A percentile compares a stretch with the other conserved stretches of the same genome.
These are phyloP conservation scores for Caenorhabditis becei DNA, from an alignment of 2,888 invertebrate genomes.

Conservation along the genomic window DNA sequence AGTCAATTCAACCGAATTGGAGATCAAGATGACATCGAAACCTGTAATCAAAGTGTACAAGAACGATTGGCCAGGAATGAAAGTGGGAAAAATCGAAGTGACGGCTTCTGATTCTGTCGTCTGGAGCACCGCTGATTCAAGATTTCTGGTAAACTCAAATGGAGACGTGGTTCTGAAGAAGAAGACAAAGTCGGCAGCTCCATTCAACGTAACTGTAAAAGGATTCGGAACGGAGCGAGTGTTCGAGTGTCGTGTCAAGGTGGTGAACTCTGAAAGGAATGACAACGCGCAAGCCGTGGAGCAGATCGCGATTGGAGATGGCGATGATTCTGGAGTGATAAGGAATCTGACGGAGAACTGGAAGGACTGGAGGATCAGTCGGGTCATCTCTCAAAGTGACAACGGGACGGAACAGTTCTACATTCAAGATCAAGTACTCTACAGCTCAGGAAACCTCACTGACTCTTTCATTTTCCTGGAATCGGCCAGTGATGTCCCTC, in stretches of 20 bases:
- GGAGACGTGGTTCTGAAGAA: slow-evolving; percentile 33
- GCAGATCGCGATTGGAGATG: not conserved
- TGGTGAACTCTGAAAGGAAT: slow-evolving; percentile 20
- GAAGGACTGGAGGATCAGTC: slow-evolving; percentile 25
- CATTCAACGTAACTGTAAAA: slow-evolving; percentile 5
- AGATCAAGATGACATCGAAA: slow-evolving; percentile 16
- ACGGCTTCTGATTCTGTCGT: slow-evolving; percentile 17
- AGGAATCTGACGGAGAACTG: not conserved
- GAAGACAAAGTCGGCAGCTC: not conserved
- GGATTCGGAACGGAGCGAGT: not conserved
- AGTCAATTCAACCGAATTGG: not conserved
- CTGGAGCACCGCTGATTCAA: slow-evolving; percentile 35
- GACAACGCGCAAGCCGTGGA: slow-evolving; percentile 13
- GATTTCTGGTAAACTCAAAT: slow-evolving; percentile 25
- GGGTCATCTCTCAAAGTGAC: not conserved
- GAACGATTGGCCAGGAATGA: slow-evolving; percentile 38
- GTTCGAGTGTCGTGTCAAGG: slow-evolving; percentile 22
- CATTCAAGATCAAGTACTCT: not conserved
- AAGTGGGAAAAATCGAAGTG: slow-evolving; percentile 30
- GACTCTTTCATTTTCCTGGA: slow-evolving; percentile 7
- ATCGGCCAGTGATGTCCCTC: not conserved
- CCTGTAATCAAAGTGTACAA: slow-evolving; percentile 22
- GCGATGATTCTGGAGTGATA: not conserved
- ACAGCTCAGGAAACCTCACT: not conserved
- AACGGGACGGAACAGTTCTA: slow-evolving; percentile 3